Percentiles rank a stretch among this genome's conserved stretches.
Conservation (phyloP, 2,888 invertebrate genomes). For the Meiosimyza decipiens region DNA sequence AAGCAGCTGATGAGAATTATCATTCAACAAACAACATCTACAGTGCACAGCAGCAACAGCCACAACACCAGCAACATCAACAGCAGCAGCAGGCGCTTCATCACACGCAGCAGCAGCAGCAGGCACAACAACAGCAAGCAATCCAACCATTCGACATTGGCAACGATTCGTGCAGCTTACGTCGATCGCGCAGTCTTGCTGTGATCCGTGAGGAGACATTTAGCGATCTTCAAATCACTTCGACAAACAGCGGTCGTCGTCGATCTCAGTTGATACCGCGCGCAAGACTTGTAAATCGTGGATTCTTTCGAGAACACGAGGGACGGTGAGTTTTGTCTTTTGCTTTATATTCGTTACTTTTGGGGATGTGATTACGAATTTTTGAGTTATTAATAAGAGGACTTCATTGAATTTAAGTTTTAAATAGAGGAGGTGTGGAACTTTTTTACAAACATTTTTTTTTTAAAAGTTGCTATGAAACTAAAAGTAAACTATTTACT, state of each 20-base stretch:
- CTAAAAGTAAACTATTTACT: too few species aligned
- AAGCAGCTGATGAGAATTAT: constrained; percentile 53
- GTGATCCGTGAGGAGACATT: constrained; percentile 82
- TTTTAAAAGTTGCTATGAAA: too few species aligned
- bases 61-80: constrained; percentile 37
- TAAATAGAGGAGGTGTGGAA: too few species aligned
- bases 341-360: too few species aligned
- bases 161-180: constrained; percentile 70
- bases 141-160: constrained; percentile 58
- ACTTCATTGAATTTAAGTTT: too few species aligned
- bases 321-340: constrained; percentile 68
- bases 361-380: too few species aligned
- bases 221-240: constrained; percentile 75
- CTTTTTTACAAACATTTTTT: too few species aligned
- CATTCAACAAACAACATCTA: constrained; percentile 51
- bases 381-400: too few species aligned
- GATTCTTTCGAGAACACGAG: constrained; percentile 79
- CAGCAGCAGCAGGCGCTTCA: constrained; percentile 33
- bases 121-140: constrained; percentile 41
- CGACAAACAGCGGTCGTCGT: constrained; percentile 73
- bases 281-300: constrained; percentile 81
- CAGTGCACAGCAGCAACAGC: constrained; percentile 41
- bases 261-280: constrained; percentile 84
- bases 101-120: constrained; percentile 41
- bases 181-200: constrained; percentile 78